Evolutionary conservation across 2,888 invertebrate genomes (phyloP).

Genomic region (Andrena praecox): DNA sequence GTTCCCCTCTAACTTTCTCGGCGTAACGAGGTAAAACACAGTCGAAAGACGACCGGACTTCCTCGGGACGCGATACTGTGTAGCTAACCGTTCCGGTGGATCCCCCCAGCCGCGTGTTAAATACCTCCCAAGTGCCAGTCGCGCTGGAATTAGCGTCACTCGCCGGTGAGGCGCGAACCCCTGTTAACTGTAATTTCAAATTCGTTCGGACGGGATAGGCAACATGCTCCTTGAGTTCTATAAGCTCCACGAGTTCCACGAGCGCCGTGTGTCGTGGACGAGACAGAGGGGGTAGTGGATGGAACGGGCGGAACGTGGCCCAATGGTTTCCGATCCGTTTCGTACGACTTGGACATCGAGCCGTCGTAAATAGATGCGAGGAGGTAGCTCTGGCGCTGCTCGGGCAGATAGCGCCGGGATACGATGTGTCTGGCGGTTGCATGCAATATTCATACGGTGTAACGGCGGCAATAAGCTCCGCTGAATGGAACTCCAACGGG

Average conservation of each 20-base stretch:
- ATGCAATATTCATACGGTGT: constrained; percentile 56
- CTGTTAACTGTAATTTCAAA: not conserved
- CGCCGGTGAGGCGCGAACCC: not conserved
- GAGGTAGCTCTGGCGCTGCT: constrained; percentile 7
- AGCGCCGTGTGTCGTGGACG: not conserved
- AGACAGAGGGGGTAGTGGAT: not conserved
- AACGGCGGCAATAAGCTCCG: constrained; percentile 59
- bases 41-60: not conserved
- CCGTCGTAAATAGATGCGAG: constrained; percentile 35
- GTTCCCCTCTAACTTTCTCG: too few species aligned
- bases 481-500: constrained; percentile 50
- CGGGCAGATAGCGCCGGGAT: constrained; percentile 23
- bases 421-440: constrained; percentile 37
- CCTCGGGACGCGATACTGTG: not conserved
- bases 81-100: not conserved
- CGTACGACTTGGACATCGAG: not conserved
- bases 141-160: constrained; percentile 25
- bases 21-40: too few species aligned
- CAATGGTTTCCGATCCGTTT: not conserved
- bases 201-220: not conserved
- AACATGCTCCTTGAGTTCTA: not conserved
- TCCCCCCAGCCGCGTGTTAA: not conserved
- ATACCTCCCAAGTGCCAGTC: not conserved
- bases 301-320: not conserved
- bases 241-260: not conserved